phyloP scores from a whole-genome alignment of 2,888 invertebrate genomes.

The Parelbella ahira region DNA sequence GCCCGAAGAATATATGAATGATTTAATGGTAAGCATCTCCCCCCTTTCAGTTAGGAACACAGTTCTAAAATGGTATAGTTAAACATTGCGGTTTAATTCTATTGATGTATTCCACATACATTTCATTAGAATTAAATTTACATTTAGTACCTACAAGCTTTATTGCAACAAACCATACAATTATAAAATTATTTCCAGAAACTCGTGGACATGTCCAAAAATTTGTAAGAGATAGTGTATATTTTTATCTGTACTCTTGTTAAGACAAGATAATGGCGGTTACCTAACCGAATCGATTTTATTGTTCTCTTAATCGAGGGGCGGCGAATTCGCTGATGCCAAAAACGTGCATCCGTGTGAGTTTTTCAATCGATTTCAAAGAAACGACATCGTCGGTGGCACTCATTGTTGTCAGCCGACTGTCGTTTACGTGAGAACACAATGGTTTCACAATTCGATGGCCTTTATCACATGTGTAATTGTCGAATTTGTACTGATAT shows the following conservation, averaged over 20 bases:
- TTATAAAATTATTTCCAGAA: not conserved
- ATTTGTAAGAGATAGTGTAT: no score
- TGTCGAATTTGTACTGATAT: slow-evolving; percentile 51
- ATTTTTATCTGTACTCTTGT: slow-evolving; percentile 25
- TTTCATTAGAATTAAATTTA: no score
- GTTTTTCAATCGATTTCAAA: slow-evolving; percentile 76
- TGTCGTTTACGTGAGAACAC: slow-evolving; percentile 75
- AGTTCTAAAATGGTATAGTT: no score
- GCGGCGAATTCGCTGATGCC: slow-evolving; percentile 73
- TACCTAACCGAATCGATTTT: slow-evolving; percentile 36
- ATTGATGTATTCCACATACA: no score
- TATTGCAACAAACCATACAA: no score
- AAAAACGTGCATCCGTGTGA: slow-evolving; percentile 77
- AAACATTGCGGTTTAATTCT: no score
- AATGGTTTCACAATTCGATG: slow-evolving; percentile 66
- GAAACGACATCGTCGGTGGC: slow-evolving; percentile 75
- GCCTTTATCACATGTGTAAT: slow-evolving; percentile 46
- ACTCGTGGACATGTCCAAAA: not conserved
- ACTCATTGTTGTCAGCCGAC: slow-evolving; percentile 71
- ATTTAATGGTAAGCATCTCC: slow-evolving; percentile 63
- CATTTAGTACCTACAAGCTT: no score
- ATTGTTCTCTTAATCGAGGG: slow-evolving; percentile 50
- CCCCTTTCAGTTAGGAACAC: no score
- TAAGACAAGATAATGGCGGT: slow-evolving; percentile 35
- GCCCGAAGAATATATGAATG: slow-evolving; percentile 47